Evolutionary conservation across 2,888 invertebrate genomes (phyloP).

Genomic region (Conus canariensis): DNA sequence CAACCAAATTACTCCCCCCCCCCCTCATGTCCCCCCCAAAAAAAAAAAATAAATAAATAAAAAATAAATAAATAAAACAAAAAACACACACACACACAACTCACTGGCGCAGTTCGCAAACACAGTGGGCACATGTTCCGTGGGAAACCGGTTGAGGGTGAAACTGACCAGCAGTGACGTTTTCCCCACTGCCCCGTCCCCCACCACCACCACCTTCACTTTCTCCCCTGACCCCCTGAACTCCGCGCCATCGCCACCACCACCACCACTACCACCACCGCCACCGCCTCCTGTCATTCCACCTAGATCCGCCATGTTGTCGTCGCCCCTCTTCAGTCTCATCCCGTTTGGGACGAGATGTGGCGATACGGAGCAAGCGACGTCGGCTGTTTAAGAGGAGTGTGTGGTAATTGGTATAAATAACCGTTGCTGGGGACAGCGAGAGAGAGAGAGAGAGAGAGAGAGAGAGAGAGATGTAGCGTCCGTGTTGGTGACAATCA

Average conservation of each 20-base stretch:
- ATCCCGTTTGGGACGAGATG: background rate
- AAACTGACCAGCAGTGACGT: slow-evolving; percentile 42
- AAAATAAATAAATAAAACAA: no score
- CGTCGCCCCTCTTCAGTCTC: background rate
- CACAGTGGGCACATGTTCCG: slow-evolving; percentile 41
- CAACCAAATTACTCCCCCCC: background rate
- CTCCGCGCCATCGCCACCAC: background rate
- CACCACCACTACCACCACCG: background rate
- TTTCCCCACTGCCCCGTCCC: slow-evolving; percentile 43
- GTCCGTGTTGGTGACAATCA: no score
- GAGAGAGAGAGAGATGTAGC: background rate
- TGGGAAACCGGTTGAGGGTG: slow-evolving; percentile 36
- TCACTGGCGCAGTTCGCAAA: slow-evolving; percentile 42
- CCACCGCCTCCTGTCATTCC: background rate
- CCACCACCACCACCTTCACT: slow-evolving; percentile 44
- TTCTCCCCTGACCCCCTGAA: background rate
- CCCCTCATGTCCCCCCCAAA: no score
- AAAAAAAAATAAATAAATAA: background rate
- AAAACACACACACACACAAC: slow-evolving; percentile 5
- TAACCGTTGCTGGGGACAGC: background rate
- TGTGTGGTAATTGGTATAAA: no score
- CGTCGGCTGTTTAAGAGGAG: no score
- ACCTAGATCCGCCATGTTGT: slow-evolving; percentile 24
- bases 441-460: slow-evolving; percentile 28
- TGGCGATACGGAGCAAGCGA: background rate